phyloP scores from a whole-genome alignment of 2,113 vertebrate species.

The Neodon shergylaensis region DNA sequence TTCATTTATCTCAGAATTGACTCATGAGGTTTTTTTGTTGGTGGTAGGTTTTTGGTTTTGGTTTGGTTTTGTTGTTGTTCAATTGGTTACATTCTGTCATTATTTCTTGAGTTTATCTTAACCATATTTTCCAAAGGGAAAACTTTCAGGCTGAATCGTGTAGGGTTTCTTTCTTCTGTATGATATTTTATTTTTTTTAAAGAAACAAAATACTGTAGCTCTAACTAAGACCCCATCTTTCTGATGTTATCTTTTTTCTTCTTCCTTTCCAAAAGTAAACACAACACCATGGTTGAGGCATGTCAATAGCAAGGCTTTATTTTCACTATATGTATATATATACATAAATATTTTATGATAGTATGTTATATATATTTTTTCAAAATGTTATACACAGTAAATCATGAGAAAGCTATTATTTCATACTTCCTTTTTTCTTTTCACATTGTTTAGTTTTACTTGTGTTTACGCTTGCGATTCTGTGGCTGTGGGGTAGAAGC shows the following conservation, averaged over 20 bases:
- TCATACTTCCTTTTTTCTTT: not conserved
- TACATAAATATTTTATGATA: not conserved
- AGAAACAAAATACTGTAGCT: not conserved
- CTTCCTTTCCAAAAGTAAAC: not conserved
- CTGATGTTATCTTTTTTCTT: not conserved
- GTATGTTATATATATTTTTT: not conserved
- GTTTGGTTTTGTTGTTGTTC: not conserved
- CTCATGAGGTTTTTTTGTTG: not conserved
- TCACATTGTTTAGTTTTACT: not conserved
- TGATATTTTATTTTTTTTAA: not conserved
- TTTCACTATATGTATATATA: not conserved
- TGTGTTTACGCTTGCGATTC: not conserved
- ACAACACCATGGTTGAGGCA: not conserved
- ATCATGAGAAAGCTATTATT: not conserved
- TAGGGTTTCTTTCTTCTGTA: not conserved
- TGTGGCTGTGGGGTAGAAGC: fast-evolving
- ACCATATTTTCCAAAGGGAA: not conserved
- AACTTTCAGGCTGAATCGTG: not conserved
- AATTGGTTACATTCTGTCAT: not conserved
- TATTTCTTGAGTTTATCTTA: not conserved
- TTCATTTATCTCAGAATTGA: not conserved
- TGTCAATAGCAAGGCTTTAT: not conserved
- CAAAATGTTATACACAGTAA: not conserved
- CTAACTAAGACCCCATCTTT: not conserved
- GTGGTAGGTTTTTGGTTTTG: not conserved